Evolutionary conservation across 2,888 invertebrate genomes (phyloP), one percentile per base, ranked within the genome.

Genomic region (Drosophila vallismaia): DNA sequence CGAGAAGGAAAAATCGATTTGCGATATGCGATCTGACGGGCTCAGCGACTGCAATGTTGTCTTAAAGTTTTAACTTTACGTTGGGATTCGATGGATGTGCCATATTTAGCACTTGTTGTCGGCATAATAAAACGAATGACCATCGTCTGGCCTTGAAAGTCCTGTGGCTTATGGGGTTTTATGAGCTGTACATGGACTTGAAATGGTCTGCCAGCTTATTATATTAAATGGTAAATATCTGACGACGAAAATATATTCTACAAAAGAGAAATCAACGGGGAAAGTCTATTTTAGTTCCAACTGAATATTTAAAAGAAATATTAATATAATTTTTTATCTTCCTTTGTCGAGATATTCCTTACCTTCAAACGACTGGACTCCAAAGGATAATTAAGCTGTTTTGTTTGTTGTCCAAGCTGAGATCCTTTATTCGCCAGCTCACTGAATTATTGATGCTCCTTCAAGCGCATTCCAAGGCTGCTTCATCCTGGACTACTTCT

Each of bases 1-100:
- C 52, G 48, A 58, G 19, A 31, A 31, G 26, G 52, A 52, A 57
- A 76, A 69, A 82, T 76, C 76, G 72, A 76, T 77, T 56, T 68
- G 60, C 29, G 44, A 53, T 64, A 54, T 63, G 50, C 45, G 31
- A 64, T 55, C 56, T 46, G 56, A 64, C 64, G 46, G 44, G 19
- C 44, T 50, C 7, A 14, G 33, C 19, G 8, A 9, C 12, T 3
- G 50, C 19, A 49, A 54, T 54, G 51, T 68, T 24, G 36, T 46
- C 54, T 69, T 60, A 62, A 70, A 68, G 12, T 60, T 62, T 51
- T 51, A 70, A 68, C n/a, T 60, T 70, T 42, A 66, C 36, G 51
- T 19, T 36, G 31, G 33, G 14, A 33, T 59, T 54, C 57, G 58
- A 44, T 54, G 70, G 59, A 48, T 6, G 50, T 51, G 28, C 62